Conservation (phyloP, 2,797 vertebrate species). For the Perodicticus potto region DNA sequence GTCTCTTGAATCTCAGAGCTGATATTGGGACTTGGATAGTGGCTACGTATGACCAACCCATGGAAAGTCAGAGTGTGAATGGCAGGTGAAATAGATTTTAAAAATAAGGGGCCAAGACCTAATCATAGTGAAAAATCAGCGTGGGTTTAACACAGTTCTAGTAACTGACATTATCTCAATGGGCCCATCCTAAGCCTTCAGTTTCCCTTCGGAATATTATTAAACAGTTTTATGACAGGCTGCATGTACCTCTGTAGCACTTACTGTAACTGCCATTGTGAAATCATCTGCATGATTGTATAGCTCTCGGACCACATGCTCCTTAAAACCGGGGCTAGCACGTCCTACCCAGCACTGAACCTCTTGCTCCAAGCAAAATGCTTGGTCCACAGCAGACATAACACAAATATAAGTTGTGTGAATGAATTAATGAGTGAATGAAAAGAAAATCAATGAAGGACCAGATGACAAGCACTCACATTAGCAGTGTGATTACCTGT, state of each 20-base stretch:
- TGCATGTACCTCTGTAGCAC: not conserved
- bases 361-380: not conserved
- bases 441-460: not conserved
- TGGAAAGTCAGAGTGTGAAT: not conserved
- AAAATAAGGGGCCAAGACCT: not conserved
- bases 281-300: not conserved
- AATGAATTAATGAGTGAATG: not conserved
- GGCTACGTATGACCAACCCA: not conserved
- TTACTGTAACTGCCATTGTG: no score
- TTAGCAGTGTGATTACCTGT: not conserved
- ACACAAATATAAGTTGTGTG: not conserved
- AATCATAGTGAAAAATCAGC: not conserved
- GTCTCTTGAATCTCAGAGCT: not conserved
- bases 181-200: no score
- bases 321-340: not conserved
- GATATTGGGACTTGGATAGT: not conserved
- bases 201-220: fast-evolving
- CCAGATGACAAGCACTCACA: no score
- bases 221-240: not conserved
- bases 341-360: fast-evolving
- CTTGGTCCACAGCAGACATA: not conserved
- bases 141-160: no score
- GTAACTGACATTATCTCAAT: not conserved
- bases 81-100: not conserved
- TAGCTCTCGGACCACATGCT: fast-evolving